phyloP scores from a whole-genome alignment of 2,888 invertebrate genomes.

The Caenorhabditis sp. region DNA sequence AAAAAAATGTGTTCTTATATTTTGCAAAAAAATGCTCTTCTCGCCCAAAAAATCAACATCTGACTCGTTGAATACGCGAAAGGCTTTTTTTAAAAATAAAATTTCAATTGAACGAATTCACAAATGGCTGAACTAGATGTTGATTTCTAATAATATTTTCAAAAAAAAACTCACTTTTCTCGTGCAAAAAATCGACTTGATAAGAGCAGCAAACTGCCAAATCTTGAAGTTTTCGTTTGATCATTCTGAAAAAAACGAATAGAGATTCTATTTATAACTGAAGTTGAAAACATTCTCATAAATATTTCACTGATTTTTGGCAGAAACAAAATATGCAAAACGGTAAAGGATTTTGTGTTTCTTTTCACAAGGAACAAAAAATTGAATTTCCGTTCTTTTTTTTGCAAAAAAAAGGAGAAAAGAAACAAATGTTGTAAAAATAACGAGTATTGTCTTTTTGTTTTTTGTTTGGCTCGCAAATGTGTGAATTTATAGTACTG shows the following conservation, averaged over 20 bases:
- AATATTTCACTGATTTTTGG: not conserved
- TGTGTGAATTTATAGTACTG: too few species aligned
- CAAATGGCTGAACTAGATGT: too few species aligned
- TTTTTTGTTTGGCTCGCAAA: not conserved
- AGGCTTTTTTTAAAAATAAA: too few species aligned
- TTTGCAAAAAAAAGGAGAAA: not conserved
- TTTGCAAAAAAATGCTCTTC: too few species aligned
- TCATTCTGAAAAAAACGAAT: constrained; percentile 53
- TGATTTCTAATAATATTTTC: too few species aligned
- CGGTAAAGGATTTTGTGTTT: constrained; percentile 1
- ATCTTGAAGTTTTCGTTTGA: constrained; percentile 66
- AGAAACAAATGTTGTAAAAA: not conserved
- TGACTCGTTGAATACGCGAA: too few species aligned
- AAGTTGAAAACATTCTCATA: not conserved
- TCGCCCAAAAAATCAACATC: too few species aligned
- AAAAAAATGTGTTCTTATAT: too few species aligned
- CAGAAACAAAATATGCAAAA: not conserved
- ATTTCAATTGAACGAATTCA: too few species aligned
- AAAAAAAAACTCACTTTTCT: constrained; percentile 54
- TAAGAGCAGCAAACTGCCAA: constrained; percentile 66
- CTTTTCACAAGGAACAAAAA: not conserved
- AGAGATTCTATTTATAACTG: not conserved
- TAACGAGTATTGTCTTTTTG: not conserved
- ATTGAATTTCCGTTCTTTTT: constrained; percentile 1
- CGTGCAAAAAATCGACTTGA: constrained; percentile 64